Percentiles rank a stretch among this genome's conserved stretches.
Conservation (phyloP, 1,140 invertebrate species). For the Chironomus striatipennis region DNA sequence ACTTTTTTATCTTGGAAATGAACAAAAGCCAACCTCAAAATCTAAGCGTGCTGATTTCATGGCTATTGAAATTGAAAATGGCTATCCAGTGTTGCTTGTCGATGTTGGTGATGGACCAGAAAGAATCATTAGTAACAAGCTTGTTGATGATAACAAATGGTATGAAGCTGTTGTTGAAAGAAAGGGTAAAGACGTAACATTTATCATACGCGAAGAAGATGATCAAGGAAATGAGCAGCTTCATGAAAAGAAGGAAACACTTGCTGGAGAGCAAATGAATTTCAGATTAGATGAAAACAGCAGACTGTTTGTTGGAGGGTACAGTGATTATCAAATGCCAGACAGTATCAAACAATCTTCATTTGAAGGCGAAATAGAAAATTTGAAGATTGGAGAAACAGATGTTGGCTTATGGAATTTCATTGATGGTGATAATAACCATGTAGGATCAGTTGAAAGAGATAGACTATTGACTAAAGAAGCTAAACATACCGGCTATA, state of each 20-base stretch:
- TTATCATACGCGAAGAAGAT: constrained; percentile 70
- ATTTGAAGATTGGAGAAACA: constrained; percentile 77
- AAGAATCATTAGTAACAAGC: constrained; percentile 62
- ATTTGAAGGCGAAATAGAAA: constrained; percentile 86
- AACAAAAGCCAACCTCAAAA: constrained; percentile 47
- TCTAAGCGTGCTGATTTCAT: constrained; percentile 64
- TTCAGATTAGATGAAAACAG: constrained; percentile 83
- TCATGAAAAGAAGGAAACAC: constrained; percentile 46
- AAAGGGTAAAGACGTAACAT: constrained; percentile 70
- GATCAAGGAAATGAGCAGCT: constrained; percentile 48
- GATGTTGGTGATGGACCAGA: constrained; percentile 81
- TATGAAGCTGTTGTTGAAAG: constrained; percentile 83
- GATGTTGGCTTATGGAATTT: constrained; percentile 95
- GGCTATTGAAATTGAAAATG: constrained; percentile 81
- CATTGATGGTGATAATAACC: constrained; percentile 64
- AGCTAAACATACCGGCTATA: constrained; percentile 52
- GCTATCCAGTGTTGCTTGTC: constrained; percentile 74
- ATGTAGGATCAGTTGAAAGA: constrained; percentile 57
- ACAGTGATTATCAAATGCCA: constrained; percentile 58
- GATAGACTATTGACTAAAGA: constrained; percentile 34
- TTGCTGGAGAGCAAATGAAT: constrained; percentile 64
- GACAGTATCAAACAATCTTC: constrained; percentile 56
- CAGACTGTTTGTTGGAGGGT: constrained; percentile 84
- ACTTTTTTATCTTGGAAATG: constrained; percentile 83
- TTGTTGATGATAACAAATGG: constrained; percentile 80